A percentile compares a stretch with the other conserved stretches of the same genome.
Conservation (phyloP, 2,888 invertebrate genomes). For the Lepidochrysops patricia region DNA sequence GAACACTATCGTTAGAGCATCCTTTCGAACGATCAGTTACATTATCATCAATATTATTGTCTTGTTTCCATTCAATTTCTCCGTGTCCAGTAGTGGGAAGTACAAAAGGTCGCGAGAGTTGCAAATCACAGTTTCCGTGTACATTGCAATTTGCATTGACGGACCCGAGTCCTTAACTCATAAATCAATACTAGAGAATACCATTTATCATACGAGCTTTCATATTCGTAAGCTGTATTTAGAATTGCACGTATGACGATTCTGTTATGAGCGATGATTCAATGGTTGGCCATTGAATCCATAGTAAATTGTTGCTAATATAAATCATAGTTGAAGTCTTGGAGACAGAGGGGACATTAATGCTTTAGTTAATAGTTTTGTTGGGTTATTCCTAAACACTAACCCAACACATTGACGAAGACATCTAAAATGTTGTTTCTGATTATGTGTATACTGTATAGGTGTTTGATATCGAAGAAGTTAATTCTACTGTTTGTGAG, state of each 20-base stretch:
- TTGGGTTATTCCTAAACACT: neutral
- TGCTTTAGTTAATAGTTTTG: neutral
- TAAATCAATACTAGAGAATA: neutral
- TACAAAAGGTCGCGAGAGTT: neutral
- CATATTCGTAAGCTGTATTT: slow-evolving; percentile 3
- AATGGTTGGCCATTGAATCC: neutral
- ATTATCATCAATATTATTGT: neutral
- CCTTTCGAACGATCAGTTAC: neutral
- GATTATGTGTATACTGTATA: neutral
- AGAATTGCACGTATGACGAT: neutral
- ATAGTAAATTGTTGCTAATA: neutral
- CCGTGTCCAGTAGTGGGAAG: neutral
- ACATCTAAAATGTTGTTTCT: neutral
- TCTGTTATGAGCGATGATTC: neutral
- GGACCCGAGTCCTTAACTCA: neutral
- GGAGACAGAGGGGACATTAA: neutral
- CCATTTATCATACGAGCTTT: neutral
- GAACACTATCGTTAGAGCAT: too few species aligned
- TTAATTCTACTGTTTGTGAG: neutral
- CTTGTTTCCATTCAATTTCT: neutral
- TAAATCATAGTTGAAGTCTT: neutral
- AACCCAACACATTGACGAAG: neutral
- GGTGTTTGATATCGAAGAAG: neutral
- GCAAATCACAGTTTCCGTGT: neutral
- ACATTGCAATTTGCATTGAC: slow-evolving; percentile 1